phyloP scores from a whole-genome alignment of 1,140 invertebrate species.

The Bombus breviceps region DNA sequence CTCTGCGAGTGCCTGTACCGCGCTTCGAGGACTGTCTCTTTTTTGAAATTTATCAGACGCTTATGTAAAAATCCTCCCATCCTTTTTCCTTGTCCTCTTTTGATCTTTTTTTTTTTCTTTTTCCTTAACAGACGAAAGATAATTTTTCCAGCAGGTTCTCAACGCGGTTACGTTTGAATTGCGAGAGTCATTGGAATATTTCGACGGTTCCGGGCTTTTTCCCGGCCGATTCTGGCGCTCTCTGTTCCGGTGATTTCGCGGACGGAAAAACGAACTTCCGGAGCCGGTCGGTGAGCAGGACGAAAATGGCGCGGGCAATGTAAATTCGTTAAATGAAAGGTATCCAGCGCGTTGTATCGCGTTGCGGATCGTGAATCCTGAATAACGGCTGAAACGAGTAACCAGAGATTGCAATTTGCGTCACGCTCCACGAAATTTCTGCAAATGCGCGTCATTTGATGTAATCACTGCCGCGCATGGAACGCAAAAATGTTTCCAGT shows the following conservation, averaged over 20 bases:
- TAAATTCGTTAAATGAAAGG: conserved; percentile 15
- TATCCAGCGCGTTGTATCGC: neutral
- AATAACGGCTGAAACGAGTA: conserved; percentile 25
- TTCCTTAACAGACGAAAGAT: neutral
- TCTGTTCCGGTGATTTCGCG: neutral
- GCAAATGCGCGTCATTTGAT: conserved; percentile 27
- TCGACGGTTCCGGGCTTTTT: neutral
- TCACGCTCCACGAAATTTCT: conserved; percentile 10
- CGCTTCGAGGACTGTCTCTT: neutral
- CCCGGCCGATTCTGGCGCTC: neutral
- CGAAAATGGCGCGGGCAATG: neutral
- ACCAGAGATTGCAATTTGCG: conserved; percentile 46
- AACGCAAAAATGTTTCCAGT: conserved; percentile 16
- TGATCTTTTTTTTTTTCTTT: neutral
- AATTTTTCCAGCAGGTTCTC: neutral
- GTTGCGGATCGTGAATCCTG: conserved; percentile 23
- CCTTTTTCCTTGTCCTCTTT: too few relatives aligned
- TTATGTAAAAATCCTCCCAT: conserved; percentile 42
- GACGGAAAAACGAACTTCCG: neutral
- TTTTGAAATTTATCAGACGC: conserved; percentile 52
- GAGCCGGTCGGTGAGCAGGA: neutral
- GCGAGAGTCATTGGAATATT: neutral
- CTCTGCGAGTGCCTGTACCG: conserved; percentile 36
- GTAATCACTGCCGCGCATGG: neutral
- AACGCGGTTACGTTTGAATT: neutral